Evolutionary conservation across 2,888 invertebrate species (phyloP), one percentile per base, ranked within the genome.

Genomic region (Drosophila parthenogenetica): DNA sequence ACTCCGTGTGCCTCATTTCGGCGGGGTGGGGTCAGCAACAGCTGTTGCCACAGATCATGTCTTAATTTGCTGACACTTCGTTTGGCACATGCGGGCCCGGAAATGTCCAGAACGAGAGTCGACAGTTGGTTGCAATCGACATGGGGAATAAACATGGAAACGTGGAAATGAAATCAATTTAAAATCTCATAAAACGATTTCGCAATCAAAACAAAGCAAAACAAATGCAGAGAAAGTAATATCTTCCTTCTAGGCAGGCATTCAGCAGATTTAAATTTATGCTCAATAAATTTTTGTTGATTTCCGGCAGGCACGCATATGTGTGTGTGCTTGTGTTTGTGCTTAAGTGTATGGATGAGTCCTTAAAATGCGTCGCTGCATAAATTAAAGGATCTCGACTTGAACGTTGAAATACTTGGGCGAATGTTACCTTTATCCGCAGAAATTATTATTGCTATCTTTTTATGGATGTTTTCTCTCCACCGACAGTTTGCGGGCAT

Each of bases 221-320:
- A 48, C 60, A 62, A 62, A 51, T 35, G 55, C 51, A 32, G 37
- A 29, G 35, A 29, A 11, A 11, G 19, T 29, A 17, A 19, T 17
- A 58, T 39, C 25, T 46, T 22, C 58, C 48, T 32, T 39, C 65
- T 54, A 48, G 61, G 65, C 74, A 54, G 69, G 58, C 70, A 73
- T 71, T 73, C 69, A 72, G 70, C 71, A 76, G 89, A 88, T 88
- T 86, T 80, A 80, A 88, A 89, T 87, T 89, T 89, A 88, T 86
- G 87, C 89, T 77, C 87, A 87, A 87, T 87, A 87, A 89, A 89
- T 86, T 87, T 88, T 77, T 86, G 84, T 83, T 86, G 85, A 87
- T 86, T 87, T 87, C 84, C 85, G 71, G 43, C 73, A 68, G 45
- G 53, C 69, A 65, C 63, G 42, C 22, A 29, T 29, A 29, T 8